Evolutionary conservation across 2,888 invertebrate genomes (phyloP), one percentile per base, ranked within the genome.

Genomic region (Fragum fragum): DNA sequence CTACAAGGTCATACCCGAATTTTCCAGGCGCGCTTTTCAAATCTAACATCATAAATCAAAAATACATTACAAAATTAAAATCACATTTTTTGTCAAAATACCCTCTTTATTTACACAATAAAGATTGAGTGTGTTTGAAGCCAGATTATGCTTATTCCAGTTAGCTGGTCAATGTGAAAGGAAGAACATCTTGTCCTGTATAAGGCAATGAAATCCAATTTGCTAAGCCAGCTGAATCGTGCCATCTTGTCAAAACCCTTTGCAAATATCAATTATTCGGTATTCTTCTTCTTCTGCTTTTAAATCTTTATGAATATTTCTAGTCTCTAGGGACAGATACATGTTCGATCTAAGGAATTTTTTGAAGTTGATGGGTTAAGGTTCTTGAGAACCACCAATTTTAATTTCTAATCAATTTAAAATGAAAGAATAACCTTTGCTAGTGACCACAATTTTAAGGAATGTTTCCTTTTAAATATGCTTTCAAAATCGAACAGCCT

Each of bases 101-200:
- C 39, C 66, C 66, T 66, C 42, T 66, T 66, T 66, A 66, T 66
- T 66, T 66, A 66, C 66, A 66, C 66, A 66, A 66, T 66, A 66
- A 66, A 39, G 29, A 42, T 36, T 42, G 23, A 42, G 18, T 66
- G 42, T 66, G 66, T 66, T 66, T 66, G 66, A 66, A 66, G 66
- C 42, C 36, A 66, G 66, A 66, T 66, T 66, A 66, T 42, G 21
- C 42, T 66, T 66, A 66, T 66, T 66, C 66, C 66, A 66, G 66
- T 42, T 21, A 21, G 42, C n/a, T 66, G 66, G 16, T 21, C 42
- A 66, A 66, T 66, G 6, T 42, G 32, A 66, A 66, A 66, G 42
- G 18, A n/a, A 42, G 28, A 39, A 66, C 66, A 66, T 66, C 66
- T 66, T 66, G 66, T 1, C 66, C 21, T 6, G 66, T 42, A 66